phyloP scores from a whole-genome alignment of 2,888 invertebrate genomes.

The Stratiomys singularior region DNA sequence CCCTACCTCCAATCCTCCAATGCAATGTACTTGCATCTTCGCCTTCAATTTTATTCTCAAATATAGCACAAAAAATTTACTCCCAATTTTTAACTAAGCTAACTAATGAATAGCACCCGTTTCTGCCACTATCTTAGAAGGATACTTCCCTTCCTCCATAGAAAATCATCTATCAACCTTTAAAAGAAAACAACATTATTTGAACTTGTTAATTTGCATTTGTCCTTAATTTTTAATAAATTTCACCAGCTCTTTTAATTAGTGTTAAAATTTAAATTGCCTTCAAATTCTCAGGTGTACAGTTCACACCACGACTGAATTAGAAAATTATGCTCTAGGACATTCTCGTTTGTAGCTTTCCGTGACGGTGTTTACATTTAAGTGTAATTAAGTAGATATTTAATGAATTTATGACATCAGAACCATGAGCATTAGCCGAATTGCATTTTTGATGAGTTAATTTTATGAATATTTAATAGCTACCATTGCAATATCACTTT shows the following conservation, averaged over 20 bases:
- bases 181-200: too few species aligned
- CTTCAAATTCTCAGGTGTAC: slow-evolving; percentile 34
- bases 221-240: slow-evolving; percentile 39
- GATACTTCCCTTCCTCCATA: too few species aligned
- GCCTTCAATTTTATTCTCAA: too few species aligned
- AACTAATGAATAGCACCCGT: too few species aligned
- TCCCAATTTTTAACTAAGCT: too few species aligned
- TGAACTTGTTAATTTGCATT: background rate
- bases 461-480: slow-evolving; percentile 9
- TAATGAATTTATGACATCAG: slow-evolving; percentile 38
- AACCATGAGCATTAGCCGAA: background rate
- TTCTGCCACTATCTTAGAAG: too few species aligned
- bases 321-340: slow-evolving; percentile 32
- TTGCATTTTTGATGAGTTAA: slow-evolving; percentile 20
- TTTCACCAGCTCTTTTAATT: slow-evolving; percentile 31
- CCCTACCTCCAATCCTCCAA: too few species aligned
- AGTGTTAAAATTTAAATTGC: slow-evolving; percentile 35
- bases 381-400: slow-evolving; percentile 28
- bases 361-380: background rate
- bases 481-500: too few species aligned
- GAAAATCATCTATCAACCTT: too few species aligned
- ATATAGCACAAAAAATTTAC: too few species aligned
- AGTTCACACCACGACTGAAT: slow-evolving; percentile 38
- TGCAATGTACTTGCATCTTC: too few species aligned
- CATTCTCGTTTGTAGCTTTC: slow-evolving; percentile 5